Percentiles rank a stretch among this genome's conserved stretches.
phyloP scores from a whole-genome alignment of 2,113 vertebrate species.

The Ctenodactylus gundi region DNA sequence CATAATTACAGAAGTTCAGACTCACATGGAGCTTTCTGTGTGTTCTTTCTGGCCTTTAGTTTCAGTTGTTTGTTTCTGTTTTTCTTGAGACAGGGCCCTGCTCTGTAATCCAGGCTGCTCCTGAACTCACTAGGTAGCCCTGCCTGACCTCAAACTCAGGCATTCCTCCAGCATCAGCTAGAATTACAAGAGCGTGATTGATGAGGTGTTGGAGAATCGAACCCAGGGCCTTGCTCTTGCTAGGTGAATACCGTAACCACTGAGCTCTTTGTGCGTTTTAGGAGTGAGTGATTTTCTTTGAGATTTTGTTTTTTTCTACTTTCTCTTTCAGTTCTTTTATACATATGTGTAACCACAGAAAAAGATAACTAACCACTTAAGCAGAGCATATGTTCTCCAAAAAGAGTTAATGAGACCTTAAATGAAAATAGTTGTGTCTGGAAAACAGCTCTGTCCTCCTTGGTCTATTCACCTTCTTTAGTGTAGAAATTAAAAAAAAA shows the following conservation, averaged over 20 bases:
- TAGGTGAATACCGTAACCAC: no score
- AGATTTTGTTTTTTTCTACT: not conserved
- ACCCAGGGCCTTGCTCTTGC: no score
- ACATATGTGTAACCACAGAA: not conserved
- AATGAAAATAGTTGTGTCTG: conserved; percentile 47
- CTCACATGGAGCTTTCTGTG: not conserved
- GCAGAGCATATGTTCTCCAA: conserved; percentile 33
- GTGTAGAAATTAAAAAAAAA: conserved; percentile 49
- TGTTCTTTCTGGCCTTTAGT: not conserved
- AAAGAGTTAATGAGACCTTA: conserved; percentile 47
- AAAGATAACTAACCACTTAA: no score
- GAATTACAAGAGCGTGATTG: no score
- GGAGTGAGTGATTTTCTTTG: not conserved
- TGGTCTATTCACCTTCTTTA: conserved; percentile 42
- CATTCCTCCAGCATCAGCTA: no score
- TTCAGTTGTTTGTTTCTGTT: no score
- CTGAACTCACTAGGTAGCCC: no score
- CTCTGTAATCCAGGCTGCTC: no score
- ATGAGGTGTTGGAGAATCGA: no score
- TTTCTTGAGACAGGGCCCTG: no score
- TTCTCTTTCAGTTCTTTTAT: not conserved
- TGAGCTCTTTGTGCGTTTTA: no score
- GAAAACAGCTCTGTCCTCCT: conserved; percentile 24
- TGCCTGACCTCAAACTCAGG: no score
- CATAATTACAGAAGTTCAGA: not conserved